phyloP scores from a whole-genome alignment of 2,113 vertebrate species.

The Ceyx margarethae region DNA sequence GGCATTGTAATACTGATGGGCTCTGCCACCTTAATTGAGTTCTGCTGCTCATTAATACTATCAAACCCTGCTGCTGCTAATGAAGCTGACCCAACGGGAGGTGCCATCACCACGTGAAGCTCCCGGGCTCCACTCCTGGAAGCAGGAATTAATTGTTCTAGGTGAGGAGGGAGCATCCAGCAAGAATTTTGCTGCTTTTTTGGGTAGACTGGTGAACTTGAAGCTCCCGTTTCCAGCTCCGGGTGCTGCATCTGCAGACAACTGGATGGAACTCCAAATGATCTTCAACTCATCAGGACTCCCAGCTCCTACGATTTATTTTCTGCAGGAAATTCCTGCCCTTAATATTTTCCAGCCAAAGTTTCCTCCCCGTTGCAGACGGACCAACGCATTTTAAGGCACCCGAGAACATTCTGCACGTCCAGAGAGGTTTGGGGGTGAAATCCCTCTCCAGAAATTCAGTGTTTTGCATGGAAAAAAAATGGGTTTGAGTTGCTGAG shows the following conservation, averaged over 20 bases:
- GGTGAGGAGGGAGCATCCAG: background rate
- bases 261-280: background rate
- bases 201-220: background rate
- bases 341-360: background rate
- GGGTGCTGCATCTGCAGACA: background rate
- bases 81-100: background rate
- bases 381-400: constrained; percentile 41
- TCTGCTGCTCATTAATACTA: constrained; percentile 19
- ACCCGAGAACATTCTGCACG: constrained; percentile 5
- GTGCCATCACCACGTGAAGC: accelerated
- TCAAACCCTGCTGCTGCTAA: background rate
- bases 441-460: background rate
- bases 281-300: background rate
- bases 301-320: background rate
- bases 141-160: background rate
- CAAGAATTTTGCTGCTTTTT: background rate
- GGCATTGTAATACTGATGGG: constrained; percentile 36
- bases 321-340: background rate
- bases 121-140: background rate
- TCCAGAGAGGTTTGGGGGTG: background rate
- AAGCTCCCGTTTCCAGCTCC: background rate
- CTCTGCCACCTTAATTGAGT: background rate
- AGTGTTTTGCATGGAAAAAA: background rate
- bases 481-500: background rate
- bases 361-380: background rate